Evolutionary conservation across 2,888 invertebrate genomes (phyloP), one percentile per base, ranked within the genome.

Genomic region (Synanthedon myopaeformis): DNA sequence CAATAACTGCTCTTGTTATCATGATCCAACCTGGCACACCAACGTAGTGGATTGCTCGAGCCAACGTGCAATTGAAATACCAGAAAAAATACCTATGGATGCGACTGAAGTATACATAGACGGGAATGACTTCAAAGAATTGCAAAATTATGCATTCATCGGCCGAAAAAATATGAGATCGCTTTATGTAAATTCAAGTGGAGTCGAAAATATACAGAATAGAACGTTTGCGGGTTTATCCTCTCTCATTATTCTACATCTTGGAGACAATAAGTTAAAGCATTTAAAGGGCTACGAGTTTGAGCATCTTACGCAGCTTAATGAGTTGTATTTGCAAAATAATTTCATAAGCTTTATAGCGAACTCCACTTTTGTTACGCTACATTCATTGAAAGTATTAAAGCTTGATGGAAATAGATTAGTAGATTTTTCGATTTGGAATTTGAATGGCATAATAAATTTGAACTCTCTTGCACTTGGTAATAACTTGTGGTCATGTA

Each of bases 81-180:
- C 97, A 3, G 90, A 92, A 54, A 91, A 94, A 65, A 93, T 98
- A 69, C 98, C 98, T 3, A 96, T 96, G 94, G 96, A 97, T 74
- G 96, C 96, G 19, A 97, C 96, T 28, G 96, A 97, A 72, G 91
- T 98, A 51, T 96, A 96, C 74, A 87, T 98, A 70, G 97, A 97
- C 73, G 97, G 97, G 50, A 96, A 97, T 76, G 91, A 95, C 71
- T 90, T 97, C 67, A 92, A 92, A 63, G 92, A 94, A 72, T 87
- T 98, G 66, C 93, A 94, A 76, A 93, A 94, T 80, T 94, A 96
- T 82, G 93, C 94, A 59, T 96, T 98, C 80, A 94, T 96, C 64
- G 96, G 96, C 0, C 91, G 96, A 55, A 96, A 96, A 82, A 96
- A 95, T 83, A 92, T 97, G 91, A 90, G 93, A 65, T 92, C 93